phyloP scores from a whole-genome alignment of 2,888 invertebrate species.

The Synanthedon myopaeformis region DNA sequence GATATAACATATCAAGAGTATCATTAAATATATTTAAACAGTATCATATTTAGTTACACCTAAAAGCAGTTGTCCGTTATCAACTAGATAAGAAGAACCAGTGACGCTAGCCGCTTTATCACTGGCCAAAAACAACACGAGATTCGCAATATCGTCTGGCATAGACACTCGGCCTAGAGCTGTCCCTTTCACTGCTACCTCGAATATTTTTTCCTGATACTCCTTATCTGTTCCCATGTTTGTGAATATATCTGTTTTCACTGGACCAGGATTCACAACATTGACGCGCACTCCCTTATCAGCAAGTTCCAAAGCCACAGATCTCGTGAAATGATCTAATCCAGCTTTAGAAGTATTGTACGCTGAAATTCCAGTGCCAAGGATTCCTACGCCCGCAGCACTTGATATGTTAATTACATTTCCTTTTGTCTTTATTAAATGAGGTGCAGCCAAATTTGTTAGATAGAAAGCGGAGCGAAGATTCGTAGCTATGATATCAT shows the following conservation, averaged over 20 bases:
- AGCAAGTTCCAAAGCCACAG: slow-evolving; percentile 75
- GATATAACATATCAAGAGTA: too few relatives aligned
- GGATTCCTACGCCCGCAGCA: slow-evolving; percentile 3
- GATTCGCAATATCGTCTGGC: neutral
- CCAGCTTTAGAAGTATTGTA: slow-evolving; percentile 76
- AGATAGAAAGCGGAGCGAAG: slow-evolving; percentile 16
- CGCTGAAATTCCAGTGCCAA: slow-evolving; percentile 6
- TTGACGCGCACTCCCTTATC: slow-evolving; percentile 71
- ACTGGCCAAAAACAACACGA: neutral
- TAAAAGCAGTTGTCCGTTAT: neutral
- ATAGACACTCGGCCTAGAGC: neutral
- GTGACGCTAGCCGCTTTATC: neutral
- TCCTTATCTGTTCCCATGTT: slow-evolving; percentile 36
- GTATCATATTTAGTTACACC: too few relatives aligned
- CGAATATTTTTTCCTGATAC: neutral
- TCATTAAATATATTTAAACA: too few relatives aligned
- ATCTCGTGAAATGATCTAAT: slow-evolving; percentile 78
- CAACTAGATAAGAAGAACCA: neutral
- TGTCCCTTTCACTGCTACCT: neutral
- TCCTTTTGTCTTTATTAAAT: slow-evolving; percentile 21
- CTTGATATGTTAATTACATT: slow-evolving; percentile 28
- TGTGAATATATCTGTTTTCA: slow-evolving; percentile 31
- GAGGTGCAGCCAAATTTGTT: slow-evolving; percentile 17
- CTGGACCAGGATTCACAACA: slow-evolving; percentile 77
- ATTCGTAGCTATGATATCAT: slow-evolving; percentile 19